Conservation (phyloP, 2,113 vertebrate species). For the Odocoileus hemionus region DNA sequence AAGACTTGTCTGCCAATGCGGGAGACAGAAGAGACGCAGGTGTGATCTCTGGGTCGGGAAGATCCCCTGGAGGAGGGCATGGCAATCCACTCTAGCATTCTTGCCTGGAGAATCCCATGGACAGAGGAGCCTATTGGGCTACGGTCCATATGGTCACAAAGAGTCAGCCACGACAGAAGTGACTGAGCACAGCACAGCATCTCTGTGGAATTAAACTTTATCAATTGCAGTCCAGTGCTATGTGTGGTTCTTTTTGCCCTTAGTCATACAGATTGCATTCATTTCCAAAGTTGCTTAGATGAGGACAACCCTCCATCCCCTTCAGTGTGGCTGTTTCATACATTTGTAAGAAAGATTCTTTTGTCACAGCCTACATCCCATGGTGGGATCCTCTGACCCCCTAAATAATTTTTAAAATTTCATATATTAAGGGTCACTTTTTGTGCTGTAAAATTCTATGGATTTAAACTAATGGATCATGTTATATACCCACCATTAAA, state of each 20-base stretch:
- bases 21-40: background rate
- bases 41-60: background rate
- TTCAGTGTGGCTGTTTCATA: background rate
- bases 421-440: background rate
- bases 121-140: background rate
- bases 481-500: background rate
- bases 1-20: background rate
- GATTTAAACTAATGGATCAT: background rate
- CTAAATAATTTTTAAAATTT: background rate
- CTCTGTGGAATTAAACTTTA: background rate
- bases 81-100: background rate
- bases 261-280: background rate
- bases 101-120: background rate
- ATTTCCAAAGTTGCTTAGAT: background rate
- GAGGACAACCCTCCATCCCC: background rate
- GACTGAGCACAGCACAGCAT: background rate
- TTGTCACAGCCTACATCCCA: background rate
- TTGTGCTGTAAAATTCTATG: background rate
- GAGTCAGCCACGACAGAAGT: background rate
- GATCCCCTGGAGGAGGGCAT: background rate
- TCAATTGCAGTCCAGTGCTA: too few species aligned
- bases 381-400: background rate
- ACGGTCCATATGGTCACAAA: background rate
- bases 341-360: background rate
- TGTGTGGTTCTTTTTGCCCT: background rate